Evolutionary conservation across 2,113 vertebrate genomes (phyloP), one percentile per base, ranked within the genome.

Genomic region (Cyanocitta stelleri): DNA sequence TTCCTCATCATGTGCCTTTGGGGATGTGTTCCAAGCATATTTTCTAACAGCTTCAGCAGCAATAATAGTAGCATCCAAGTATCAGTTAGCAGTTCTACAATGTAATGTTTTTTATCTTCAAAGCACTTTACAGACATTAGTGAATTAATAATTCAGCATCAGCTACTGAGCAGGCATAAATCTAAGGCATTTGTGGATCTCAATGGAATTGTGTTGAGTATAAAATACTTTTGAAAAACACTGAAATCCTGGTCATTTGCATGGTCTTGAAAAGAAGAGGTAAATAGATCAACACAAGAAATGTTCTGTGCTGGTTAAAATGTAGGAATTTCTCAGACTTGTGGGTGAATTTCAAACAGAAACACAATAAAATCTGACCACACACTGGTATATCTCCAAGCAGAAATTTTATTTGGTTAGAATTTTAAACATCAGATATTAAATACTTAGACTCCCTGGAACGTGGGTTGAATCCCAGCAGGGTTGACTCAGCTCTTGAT

Each of bases 111-210:
- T 87, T 95, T 62, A 90, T 94, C 93, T 96, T 96, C 86, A 95
- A 94, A 97, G 88, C 88, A 85, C 86, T 94, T 95, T 93, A 64
- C 80, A 92, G 90, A 90, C 83, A 90, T 96, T 95, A 95, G 77
- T 81, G 76, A 94, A 96, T 96, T 95, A 96, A 96, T 96, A 97
- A 94, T 86, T 94, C 64, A 96, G 76, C 90, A 96, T 75, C 88
- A 78, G 73, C 73, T 72, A 93, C 83, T 78, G 76, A 89, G 61
- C 83, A 90, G 59, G 52, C 83, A 95, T 94, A 92, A 96, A 95
- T 89, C 68, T 88, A 67, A 96, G 54, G 37, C 83, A 90, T 88
- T 88, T 86, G 37, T 7, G 3, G 52, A 95, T 96, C 92, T 94
- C n/a, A 0, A 7, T 89, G 73, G 86, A 90, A 89, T 94, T 24